These are phyloP conservation scores for Phoebastria nigripes DNA, from an alignment of 2,797 vertebrate genomes.

Conservation along the genomic window DNA sequence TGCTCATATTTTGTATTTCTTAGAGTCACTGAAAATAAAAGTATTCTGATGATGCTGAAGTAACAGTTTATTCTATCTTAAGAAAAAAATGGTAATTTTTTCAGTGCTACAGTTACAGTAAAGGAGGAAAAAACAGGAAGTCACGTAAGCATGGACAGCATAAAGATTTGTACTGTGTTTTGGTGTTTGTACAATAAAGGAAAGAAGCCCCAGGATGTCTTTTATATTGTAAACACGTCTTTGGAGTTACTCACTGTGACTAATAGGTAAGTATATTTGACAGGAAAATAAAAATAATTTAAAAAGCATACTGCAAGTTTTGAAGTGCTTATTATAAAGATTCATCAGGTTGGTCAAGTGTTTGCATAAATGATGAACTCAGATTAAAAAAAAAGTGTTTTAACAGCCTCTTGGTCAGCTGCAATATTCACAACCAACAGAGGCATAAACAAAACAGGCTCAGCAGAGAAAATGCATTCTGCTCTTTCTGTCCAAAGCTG, in stretches of 20 bases:
- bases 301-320: background rate
- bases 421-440: background rate
- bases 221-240: background rate
- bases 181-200: background rate
- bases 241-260: background rate
- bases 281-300: background rate
- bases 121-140: background rate
- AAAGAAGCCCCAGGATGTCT: background rate
- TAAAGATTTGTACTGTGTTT: background rate
- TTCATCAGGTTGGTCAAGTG: background rate
- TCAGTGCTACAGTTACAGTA: background rate
- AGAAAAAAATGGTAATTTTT: background rate
- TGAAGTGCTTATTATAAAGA: slow-evolving; percentile 3
- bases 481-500: background rate
- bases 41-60: background rate
- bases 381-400: background rate
- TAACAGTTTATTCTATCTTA: background rate
- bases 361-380: background rate
- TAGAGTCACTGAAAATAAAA: background rate
- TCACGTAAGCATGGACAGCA: background rate
- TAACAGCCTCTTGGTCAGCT: background rate
- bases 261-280: background rate
- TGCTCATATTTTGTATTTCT: background rate
- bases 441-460: background rate
- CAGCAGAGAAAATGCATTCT: background rate